Evolutionary conservation across 2,888 invertebrate species (phyloP), one percentile per base, ranked within the genome.

Genomic region (Lobophora halterata): DNA sequence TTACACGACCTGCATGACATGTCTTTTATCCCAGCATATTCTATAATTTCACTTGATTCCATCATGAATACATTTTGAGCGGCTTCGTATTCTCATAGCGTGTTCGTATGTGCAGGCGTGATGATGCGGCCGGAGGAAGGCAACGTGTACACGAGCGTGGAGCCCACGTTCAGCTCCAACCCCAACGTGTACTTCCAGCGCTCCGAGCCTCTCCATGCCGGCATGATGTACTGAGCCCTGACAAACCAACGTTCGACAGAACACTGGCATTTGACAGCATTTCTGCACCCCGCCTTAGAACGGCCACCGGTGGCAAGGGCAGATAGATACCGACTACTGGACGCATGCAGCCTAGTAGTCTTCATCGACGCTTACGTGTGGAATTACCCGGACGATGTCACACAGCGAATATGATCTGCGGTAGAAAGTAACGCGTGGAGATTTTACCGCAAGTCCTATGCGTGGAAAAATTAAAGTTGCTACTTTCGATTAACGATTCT

Each of bases 121-220:
- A 92, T 93, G 80, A 85, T 94, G 78, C 91, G 93, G 67, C 91
- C 93, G 58, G 95, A 94, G 72, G 95, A 95, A 75, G 92, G 93
- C 63, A 94, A 93, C 86, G 90, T 95, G 66, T 95, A 95, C 86
- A 94, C 95, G 65, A 95, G 95, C 57, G 88, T 93, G 72, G 94
- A 94, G 80, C 94, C 94, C 60, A 95, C 94, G 59, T 89, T 95
- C 78, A 96, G 95, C 80, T 94, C 93, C 79, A 96, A 96, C 88
- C 96, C 96, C 55, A 96, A 96, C 88, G 96, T 96, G 53, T 96
- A 93, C 81, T 96, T 96, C 83, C 95, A 96, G 81, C 91, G 95
- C 65, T 90, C 92, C 61, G 88, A 88, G 61, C 93, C 93, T 49
- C 91, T 95, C 62, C 95, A 96, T 89, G 95, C 95, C 56, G 95